Percentiles rank a stretch among this genome's conserved stretches.
phyloP scores from a whole-genome alignment of 1,140 invertebrate genomes.

The Heterodera schachtii region DNA sequence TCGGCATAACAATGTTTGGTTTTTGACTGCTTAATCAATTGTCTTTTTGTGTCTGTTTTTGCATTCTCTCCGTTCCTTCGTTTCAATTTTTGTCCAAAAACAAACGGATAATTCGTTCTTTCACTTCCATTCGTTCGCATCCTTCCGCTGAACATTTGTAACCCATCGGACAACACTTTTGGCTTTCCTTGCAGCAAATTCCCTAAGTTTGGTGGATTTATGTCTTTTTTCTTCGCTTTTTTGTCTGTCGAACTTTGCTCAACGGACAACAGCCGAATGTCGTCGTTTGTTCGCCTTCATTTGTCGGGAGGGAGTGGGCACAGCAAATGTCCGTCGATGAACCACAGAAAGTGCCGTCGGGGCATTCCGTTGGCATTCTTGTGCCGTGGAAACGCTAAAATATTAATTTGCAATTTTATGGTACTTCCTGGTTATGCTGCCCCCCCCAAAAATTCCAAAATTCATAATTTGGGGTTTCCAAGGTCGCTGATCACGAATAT shows the following conservation, averaged over 20 bases:
- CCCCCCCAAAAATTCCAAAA: too few species aligned
- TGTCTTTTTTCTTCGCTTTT: not conserved
- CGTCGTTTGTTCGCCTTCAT: not conserved
- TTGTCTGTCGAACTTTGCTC: not conserved
- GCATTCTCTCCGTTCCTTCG: too few species aligned
- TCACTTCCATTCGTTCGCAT: constrained; percentile 12
- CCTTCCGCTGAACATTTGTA: constrained; percentile 7
- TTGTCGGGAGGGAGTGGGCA: not conserved
- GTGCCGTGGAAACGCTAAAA: not conserved
- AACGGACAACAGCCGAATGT: constrained; percentile 14
- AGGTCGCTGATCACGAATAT: too few species aligned
- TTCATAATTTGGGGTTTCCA: too few species aligned
- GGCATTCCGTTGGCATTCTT: not conserved
- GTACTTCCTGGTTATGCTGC: too few species aligned
- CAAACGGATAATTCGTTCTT: not conserved
- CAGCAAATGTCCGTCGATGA: constrained; percentile 17
- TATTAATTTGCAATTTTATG: not conserved
- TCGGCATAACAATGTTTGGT: too few species aligned
- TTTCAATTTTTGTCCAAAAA: constrained; percentile 4
- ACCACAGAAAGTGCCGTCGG: constrained; percentile 13
- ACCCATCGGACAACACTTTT: constrained; percentile 25
- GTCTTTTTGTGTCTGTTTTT: too few species aligned
- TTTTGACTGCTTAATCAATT: too few species aligned
- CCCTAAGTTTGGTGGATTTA: constrained; percentile 11
- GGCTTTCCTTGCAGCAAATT: constrained; percentile 6